These are phyloP conservation scores for Ciconia maguari DNA, from an alignment of 2,113 vertebrate genomes.

Conservation along the genomic window DNA sequence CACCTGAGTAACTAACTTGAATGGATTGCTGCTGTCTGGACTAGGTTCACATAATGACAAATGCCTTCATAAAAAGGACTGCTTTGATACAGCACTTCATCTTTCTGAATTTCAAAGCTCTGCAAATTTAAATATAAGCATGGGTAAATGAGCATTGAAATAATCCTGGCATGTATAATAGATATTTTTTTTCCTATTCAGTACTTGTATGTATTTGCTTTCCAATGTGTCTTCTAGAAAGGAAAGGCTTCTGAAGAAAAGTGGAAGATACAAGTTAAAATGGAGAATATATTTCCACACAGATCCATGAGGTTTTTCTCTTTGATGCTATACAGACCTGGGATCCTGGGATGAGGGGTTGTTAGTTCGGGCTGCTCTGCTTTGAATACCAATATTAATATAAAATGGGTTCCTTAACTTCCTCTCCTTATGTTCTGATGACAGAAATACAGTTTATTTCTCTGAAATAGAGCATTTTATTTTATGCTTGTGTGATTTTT, in stretches of 20 bases:
- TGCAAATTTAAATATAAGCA: background rate
- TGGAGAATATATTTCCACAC: background rate
- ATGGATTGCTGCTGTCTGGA: background rate
- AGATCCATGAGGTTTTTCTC: background rate
- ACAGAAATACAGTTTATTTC: background rate
- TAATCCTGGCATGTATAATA: background rate
- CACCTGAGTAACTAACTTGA: background rate
- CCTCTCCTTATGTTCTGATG: background rate
- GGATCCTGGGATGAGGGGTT: background rate
- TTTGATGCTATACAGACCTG: background rate
- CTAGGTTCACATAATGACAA: background rate
- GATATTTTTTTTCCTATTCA: background rate
- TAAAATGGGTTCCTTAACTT: background rate
- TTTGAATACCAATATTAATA: background rate
- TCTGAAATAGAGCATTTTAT: background rate
- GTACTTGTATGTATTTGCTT: background rate
- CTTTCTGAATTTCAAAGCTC: constrained; percentile 1
- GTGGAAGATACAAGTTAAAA: background rate
- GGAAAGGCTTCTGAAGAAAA: background rate
- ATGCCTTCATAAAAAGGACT: background rate
- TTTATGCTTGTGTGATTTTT: background rate
- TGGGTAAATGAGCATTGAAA: constrained; percentile 34
- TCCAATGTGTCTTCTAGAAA: background rate
- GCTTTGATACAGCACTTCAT: background rate
- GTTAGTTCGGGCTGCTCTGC: background rate